phyloP scores from a whole-genome alignment of 2,113 vertebrate genomes.

The Anarrhichthys ocellatus region DNA sequence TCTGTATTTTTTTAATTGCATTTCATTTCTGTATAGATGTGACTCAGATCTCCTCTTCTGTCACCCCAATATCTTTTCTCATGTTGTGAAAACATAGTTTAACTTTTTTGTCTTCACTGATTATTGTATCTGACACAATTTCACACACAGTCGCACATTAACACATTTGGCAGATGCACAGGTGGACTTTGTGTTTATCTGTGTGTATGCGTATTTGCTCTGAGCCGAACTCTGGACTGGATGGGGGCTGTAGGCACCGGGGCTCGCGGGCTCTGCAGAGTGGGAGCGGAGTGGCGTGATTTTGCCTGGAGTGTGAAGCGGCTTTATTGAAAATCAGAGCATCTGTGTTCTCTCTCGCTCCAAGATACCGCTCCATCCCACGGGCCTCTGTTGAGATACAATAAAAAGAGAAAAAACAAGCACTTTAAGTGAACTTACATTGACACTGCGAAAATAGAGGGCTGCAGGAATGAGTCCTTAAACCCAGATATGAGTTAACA shows the following conservation, averaged over 20 bases:
- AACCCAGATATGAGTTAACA: not conserved
- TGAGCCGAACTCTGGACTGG: slow-evolving; percentile 15
- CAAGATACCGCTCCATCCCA: slow-evolving; percentile 48
- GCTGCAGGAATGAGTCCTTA: no score
- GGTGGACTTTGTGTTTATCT: slow-evolving; percentile 14
- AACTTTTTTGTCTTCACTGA: not conserved
- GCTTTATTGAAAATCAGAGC: slow-evolving; percentile 64
- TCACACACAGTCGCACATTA: not conserved
- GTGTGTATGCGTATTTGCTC: slow-evolving; percentile 12
- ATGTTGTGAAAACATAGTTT: not conserved
- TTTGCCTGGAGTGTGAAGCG: slow-evolving; percentile 59
- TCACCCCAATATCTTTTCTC: not conserved
- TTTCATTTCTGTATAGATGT: not conserved
- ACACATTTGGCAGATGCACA: slow-evolving; percentile 5
- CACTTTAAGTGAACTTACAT: not conserved
- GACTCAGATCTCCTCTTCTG: not conserved
- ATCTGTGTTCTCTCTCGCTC: slow-evolving; percentile 62
- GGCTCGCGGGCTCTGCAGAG: slow-evolving; percentile 30
- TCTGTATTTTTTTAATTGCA: no score
- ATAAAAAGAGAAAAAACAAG: not conserved
- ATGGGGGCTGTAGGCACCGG: slow-evolving; percentile 31
- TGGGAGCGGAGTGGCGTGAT: slow-evolving; percentile 44
- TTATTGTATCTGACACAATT: not conserved
- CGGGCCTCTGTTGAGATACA: slow-evolving; percentile 46
- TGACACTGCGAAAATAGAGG: no score